Evolutionary conservation across 2,888 invertebrate species (phyloP).

Genomic region (Adela reaumurella): DNA sequence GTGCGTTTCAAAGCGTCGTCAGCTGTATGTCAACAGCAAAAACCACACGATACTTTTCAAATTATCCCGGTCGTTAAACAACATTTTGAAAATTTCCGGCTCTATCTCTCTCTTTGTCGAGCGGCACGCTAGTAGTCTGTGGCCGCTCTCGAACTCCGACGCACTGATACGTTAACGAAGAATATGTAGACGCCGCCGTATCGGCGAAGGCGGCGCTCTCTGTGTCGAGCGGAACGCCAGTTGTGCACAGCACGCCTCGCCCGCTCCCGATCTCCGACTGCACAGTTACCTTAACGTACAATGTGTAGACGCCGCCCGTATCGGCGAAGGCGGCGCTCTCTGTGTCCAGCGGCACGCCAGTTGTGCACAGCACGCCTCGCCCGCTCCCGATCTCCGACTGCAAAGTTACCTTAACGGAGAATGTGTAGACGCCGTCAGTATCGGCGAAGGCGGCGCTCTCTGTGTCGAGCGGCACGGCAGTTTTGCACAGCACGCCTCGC

Average conservation of each 20-base stretch:
- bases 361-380: constrained; percentile 58
- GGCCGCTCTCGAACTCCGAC: constrained; percentile 61
- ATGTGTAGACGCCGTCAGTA: constrained; percentile 75
- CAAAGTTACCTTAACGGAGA: constrained; percentile 56
- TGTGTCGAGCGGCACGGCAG: constrained; percentile 65
- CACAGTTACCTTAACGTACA: constrained; percentile 56
- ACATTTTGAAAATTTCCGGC: too few relatives aligned
- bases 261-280: constrained; percentile 51
- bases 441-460: too few relatives aligned
- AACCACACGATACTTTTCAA: too few relatives aligned
- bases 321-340: constrained; percentile 71
- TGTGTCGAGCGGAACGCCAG: constrained; percentile 65
- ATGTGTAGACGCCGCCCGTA: constrained; percentile 75
- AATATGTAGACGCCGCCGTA: constrained; percentile 78
- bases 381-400: constrained; percentile 51
- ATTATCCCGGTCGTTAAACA: too few relatives aligned
- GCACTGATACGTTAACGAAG: constrained; percentile 51
- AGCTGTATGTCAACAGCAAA: too few relatives aligned
- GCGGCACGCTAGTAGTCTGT: constrained; percentile 60
- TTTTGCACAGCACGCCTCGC: constrained; percentile 60
- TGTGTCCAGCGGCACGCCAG: constrained; percentile 65
- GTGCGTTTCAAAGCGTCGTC: too few relatives aligned
- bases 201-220: constrained; percentile 69
- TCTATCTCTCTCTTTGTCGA: constrained; percentile 77
- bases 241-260: constrained; percentile 58